Evolutionary conservation across 2,888 invertebrate species (phyloP).

Genomic region (Pandemis cinnamomeana): DNA sequence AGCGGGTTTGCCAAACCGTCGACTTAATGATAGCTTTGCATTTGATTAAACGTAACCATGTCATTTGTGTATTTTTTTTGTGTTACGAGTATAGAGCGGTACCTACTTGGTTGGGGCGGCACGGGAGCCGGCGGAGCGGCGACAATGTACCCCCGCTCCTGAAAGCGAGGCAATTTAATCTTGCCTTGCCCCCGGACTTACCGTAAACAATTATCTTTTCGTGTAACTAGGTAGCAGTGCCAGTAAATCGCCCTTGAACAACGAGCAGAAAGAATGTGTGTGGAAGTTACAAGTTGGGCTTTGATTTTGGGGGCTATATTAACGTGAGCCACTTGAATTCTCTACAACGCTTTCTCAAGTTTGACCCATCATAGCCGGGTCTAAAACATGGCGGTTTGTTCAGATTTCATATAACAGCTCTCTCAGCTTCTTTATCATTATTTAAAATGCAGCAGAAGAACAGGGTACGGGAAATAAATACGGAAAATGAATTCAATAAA

Average conservation of each 20-base stretch:
- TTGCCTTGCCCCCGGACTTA: constrained; percentile 27
- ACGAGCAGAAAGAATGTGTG: neutral
- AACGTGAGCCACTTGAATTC: neutral
- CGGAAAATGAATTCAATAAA: neutral
- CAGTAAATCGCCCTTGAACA: constrained; percentile 12
- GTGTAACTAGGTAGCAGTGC: constrained; percentile 10
- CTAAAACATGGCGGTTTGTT: neutral
- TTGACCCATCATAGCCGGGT: neutral
- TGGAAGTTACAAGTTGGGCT: neutral
- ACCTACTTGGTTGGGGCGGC: constrained; percentile 48
- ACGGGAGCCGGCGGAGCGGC: constrained; percentile 38
- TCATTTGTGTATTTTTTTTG: constrained; percentile 74
- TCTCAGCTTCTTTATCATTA: neutral
- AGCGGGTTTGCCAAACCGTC: constrained; percentile 74
- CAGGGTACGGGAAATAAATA: neutral
- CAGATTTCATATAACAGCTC: neutral
- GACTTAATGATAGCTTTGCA: constrained; percentile 81
- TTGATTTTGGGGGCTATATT: neutral
- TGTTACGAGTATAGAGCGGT: constrained; percentile 46
- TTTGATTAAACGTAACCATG: constrained; percentile 81
- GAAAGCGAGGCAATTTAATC: constrained; percentile 25
- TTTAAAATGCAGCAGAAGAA: no score
- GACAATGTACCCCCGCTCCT: constrained; percentile 19
- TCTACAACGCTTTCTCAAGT: neutral
- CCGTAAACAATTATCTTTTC: constrained; percentile 33